Conservation (phyloP, 2,113 vertebrate species). For the Ciconia stormi region DNA sequence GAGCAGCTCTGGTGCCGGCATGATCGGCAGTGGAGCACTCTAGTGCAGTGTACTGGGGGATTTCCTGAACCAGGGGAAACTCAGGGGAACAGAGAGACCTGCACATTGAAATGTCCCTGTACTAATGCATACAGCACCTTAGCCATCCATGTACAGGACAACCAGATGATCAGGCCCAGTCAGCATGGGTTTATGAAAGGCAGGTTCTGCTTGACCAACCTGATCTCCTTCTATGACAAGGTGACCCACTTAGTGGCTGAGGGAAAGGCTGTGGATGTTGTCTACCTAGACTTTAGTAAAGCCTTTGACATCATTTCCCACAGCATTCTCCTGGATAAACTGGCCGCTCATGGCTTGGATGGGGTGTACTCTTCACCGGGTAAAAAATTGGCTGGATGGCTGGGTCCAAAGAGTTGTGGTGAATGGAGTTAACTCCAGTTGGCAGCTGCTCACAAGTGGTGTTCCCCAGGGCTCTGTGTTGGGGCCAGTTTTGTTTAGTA, state of each 20-base stretch:
- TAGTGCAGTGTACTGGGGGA: accelerated
- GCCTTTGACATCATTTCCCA: no score
- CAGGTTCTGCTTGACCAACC: background rate
- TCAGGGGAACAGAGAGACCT: background rate
- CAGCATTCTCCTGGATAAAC: background rate
- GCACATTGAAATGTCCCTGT: background rate
- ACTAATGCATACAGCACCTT: background rate
- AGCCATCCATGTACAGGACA: background rate
- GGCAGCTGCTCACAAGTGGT: no score
- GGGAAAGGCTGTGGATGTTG: background rate
- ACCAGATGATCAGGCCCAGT: background rate
- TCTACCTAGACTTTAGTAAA: no score
- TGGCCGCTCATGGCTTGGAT: background rate
- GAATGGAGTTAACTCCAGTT: no score
- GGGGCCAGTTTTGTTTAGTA: no score
- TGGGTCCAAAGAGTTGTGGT: background rate
- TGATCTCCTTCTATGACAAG: background rate
- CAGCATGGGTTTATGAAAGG: background rate
- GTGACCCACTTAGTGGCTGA: background rate
- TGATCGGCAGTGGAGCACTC: accelerated
- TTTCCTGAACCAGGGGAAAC: accelerated
- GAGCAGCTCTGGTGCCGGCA: accelerated
- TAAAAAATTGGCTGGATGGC: background rate
- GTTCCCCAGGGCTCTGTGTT: no score
- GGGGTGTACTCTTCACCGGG: background rate